These are phyloP conservation scores for Sanderia malayensis DNA, from an alignment of 30 jellyfish, hydroid and myxozoan genomes.

Conservation along the genomic window DNA sequence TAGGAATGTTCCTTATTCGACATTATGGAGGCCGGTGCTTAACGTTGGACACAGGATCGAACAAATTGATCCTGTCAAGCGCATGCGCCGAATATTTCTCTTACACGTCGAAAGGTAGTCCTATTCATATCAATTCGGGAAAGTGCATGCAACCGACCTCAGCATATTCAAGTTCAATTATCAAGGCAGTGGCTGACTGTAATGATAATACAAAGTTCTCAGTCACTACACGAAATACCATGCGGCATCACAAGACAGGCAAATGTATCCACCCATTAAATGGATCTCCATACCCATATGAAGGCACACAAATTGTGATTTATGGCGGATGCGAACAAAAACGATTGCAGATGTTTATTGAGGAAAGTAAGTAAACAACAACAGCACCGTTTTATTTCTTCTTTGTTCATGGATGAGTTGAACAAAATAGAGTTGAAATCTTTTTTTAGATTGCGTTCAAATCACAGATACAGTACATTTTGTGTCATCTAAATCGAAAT, in stretches of 20 bases:
- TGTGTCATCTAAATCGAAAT: too few species aligned
- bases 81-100: neutral
- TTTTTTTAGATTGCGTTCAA: too few species aligned
- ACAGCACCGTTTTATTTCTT: too few species aligned
- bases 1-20: neutral
- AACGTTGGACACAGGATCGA: neutral
- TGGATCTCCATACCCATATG: constrained; percentile 37
- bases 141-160: neutral
- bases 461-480: too few species aligned
- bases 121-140: neutral
- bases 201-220: constrained; percentile 8
- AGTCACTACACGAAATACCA: constrained; percentile 11
- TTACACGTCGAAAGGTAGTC: neutral
- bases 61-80: neutral
- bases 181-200: neutral
- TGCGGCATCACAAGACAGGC: constrained; percentile 28
- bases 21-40: neutral
- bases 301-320: constrained; percentile 44
- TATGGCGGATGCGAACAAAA: constrained; percentile 45
- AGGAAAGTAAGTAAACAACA: neutral
- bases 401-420: too few species aligned
- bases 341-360: constrained; percentile 13
- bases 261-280: constrained; percentile 47
- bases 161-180: neutral
- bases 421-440: too few species aligned